Percentiles rank a stretch among this genome's conserved stretches.
These are phyloP conservation scores for Pachycephus smyrnensis DNA, from an alignment of 2,888 invertebrate genomes.

Conservation along the genomic window DNA sequence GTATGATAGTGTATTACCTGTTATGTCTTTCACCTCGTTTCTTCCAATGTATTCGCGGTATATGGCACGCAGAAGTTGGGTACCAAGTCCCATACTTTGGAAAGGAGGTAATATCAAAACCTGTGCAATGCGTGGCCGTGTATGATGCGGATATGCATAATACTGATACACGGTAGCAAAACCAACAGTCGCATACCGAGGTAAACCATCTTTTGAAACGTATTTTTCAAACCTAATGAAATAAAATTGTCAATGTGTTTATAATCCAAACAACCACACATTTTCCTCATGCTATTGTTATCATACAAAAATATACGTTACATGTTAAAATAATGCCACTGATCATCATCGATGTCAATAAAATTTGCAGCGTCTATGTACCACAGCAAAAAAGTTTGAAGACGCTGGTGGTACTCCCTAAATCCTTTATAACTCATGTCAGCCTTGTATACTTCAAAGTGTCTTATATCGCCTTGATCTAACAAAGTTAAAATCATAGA, in stretches of 20 bases:
- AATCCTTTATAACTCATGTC: constrained; percentile 81
- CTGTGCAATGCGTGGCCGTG: constrained; percentile 92
- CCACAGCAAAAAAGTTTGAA: constrained; percentile 94
- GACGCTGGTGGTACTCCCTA: constrained; percentile 80
- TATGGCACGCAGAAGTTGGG: constrained; percentile 76
- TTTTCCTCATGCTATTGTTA: not conserved
- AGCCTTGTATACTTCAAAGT: constrained; percentile 86
- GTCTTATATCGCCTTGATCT: constrained; percentile 57
- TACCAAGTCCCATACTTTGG: constrained; percentile 87
- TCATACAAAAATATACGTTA: constrained; percentile 65
- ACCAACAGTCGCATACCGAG: constrained; percentile 82
- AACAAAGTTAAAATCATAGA: constrained; percentile 9
- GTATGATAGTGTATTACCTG: constrained; percentile 69
- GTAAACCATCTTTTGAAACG: constrained; percentile 70
- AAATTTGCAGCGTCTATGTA: constrained; percentile 97
- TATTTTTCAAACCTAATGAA: constrained; percentile 78
- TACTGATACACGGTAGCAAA: constrained; percentile 95
- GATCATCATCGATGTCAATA: constrained; percentile 91
- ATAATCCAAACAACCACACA: not conserved
- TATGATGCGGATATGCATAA: constrained; percentile 90
- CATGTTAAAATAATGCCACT: constrained; percentile 91
- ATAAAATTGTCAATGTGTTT: constrained; percentile 1
- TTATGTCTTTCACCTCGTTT: constrained; percentile 75
- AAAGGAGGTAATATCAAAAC: constrained; percentile 93
- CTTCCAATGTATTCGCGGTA: constrained; percentile 71